Base-by-base conservation (phyloP, 2,113 vertebrate species). In the Seriola rivoliana region DNA sequence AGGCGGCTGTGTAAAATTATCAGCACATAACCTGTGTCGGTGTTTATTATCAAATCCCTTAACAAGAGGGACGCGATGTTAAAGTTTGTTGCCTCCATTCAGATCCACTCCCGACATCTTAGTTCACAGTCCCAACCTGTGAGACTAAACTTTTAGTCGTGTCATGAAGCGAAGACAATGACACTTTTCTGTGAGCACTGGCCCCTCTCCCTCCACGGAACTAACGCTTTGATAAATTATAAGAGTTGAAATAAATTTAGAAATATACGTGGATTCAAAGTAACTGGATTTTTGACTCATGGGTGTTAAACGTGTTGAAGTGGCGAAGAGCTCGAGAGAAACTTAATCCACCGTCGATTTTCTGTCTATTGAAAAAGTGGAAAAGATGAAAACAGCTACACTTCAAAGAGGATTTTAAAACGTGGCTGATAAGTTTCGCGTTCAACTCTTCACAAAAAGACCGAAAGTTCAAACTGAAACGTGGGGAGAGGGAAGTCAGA, bases 1-100 rank as follows among this genome's bases (percentile, higher is more conserved):
- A 50, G 42, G 72, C 75, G 59, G 59, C 25, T 40, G 84, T 54
- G 76, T 88, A 78, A 90, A 93, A 87, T 90, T 21, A 89, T 89
- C 86, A 89, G 60, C 82, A 82, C 81, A 86, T 80, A 85, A 88
- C 79, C 34, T 8, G 40, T 13, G 81, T 66, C 79, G 38, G 79
- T 63, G 80, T 85, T 81, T 84, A 84, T 79, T 59, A 85, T 84
- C 77, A 76, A 66, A 75, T 86, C 85, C 81, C 36, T 44, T 71
- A 84, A 88, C 78, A 5, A 68, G 70, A 10, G 58, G 48, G 32
- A 69, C 23, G 44, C 60, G 19, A 40, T 65, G 32, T 70, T 21
- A 25, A 57, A 77, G 32, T 85, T 71, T 40, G n/a, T 60, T 46
- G 42, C 69, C 29, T 82, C 73, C 66, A 29, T 79, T 84, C 14